Base-by-base conservation (phyloP, 1,140 invertebrate genomes). In the Caerostris extrusa region DNA sequence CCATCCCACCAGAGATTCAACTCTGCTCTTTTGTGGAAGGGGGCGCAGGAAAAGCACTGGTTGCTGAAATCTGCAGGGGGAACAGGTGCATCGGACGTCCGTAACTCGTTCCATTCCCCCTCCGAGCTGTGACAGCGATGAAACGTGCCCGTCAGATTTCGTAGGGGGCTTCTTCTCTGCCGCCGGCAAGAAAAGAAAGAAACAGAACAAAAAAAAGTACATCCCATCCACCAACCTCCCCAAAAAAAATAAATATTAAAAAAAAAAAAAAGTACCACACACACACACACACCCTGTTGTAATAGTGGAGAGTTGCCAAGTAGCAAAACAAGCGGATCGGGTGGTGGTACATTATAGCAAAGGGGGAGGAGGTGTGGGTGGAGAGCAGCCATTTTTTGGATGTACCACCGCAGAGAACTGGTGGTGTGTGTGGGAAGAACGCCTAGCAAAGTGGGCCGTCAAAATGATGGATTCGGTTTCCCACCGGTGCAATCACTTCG, bases 401-500 rank as follows among this genome's bases (percentile, higher is more conserved):
- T 14, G 77, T 64, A 69, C 88, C 50, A 7, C 56, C 50, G 3
- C 56, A 58, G 53, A 90, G 71, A 90, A 83, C 34, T 10, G n/a
- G 12, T 12, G 71, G n/a, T 7, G 69, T 56, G 81, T 12, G 12
- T 53, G 69, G 69, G 71, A 12, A 34, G 7, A 19, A 58, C n/a
- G 61, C 82, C 69, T 56, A 58, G 34, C 87, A 93, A 93, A 93
- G 93, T 93, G 93, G 85, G 86, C 93, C 93, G 93, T 93, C 93
- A 93, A 93, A 88, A 93, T 89, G 93, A 93, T 93, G 87, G 93
- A 93, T 93, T 93, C 53, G 85, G 93, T 93, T 93, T 93, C 93
- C 93, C 93, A 93, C 93, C 56, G 86, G 19, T 34, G 93, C 93
- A 93, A 93, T 93, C 93, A 93, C 93, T 93, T 93, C 93, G 86